These are phyloP conservation scores for Kuschelorhynchus macadamiae DNA, from an alignment of 2,888 invertebrate genomes.

Conservation along the genomic window DNA sequence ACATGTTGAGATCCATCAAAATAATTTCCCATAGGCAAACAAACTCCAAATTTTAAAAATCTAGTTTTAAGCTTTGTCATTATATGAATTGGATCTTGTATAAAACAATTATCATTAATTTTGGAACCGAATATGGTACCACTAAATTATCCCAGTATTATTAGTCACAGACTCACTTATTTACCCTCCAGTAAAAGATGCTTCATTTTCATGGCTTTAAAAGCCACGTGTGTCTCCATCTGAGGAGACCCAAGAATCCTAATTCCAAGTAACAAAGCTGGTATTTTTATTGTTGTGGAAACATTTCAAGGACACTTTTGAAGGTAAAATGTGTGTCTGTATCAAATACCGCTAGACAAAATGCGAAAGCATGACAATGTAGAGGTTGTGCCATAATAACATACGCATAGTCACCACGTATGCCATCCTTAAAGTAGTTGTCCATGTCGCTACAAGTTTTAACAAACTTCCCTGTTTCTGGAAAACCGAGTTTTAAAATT, in stretches of 20 bases:
- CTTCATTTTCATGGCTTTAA: constrained; percentile 27
- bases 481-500: constrained; percentile 10
- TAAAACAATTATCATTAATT: constrained; percentile 5
- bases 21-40: constrained; percentile 28
- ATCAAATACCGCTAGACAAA: constrained; percentile 22
- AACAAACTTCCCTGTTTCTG: not conserved
- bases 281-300: not conserved
- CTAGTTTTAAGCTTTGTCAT: constrained; percentile 37
- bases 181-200: constrained; percentile 5
- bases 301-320: constrained; percentile 6
- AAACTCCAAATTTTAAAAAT: constrained; percentile 27
- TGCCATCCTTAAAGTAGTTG: not conserved
- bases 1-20: constrained; percentile 19
- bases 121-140: constrained; percentile 26
- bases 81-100: constrained; percentile 38
- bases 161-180: not conserved
- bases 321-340: constrained; percentile 20
- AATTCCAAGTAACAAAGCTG: constrained; percentile 25
- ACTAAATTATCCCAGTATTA: not conserved
- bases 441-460: constrained; percentile 9
- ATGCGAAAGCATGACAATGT: constrained; percentile 9
- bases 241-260: constrained; percentile 32
- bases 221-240: constrained; percentile 20
- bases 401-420: constrained; percentile 19
- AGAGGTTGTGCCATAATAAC: constrained; percentile 25